phyloP scores from a whole-genome alignment of 2,797 vertebrate genomes.

The Xyrichtys novacula region DNA sequence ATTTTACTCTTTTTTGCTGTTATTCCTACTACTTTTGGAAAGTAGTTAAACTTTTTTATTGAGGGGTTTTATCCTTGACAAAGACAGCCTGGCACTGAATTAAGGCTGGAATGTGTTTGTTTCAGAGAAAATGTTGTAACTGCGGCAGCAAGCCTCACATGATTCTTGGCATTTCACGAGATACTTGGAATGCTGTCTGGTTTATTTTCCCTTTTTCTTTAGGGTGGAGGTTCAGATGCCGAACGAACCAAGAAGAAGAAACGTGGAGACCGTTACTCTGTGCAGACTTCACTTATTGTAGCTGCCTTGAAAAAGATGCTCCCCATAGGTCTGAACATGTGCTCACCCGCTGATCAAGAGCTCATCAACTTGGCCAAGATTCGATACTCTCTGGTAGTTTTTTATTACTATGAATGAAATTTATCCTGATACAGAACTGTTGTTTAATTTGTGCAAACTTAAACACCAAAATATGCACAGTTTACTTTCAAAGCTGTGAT shows the following conservation, averaged over 20 bases:
- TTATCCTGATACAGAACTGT: background rate
- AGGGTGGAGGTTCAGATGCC: slow-evolving; percentile 93
- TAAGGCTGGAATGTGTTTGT: slow-evolving; percentile 30
- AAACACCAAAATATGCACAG: background rate
- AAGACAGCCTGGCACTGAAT: slow-evolving; percentile 44
- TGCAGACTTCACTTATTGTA: slow-evolving; percentile 95
- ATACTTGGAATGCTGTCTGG: slow-evolving; percentile 68
- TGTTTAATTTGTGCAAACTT: background rate
- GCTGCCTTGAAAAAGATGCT: slow-evolving; percentile 98
- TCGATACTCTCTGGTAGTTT: slow-evolving; percentile 92
- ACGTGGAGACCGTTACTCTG: slow-evolving; percentile 93
- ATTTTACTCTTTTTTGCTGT: slow-evolving; percentile 30
- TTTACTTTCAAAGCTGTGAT: slow-evolving; percentile 2
- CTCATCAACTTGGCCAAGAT: slow-evolving; percentile 93
- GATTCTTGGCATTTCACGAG: slow-evolving; percentile 25
- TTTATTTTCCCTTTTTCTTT: slow-evolving; percentile 58
- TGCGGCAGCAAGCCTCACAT: slow-evolving; percentile 4
- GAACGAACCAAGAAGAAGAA: slow-evolving; percentile 95
- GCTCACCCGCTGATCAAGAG: slow-evolving; percentile 95
- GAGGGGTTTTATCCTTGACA: slow-evolving; percentile 21
- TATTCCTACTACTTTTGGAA: slow-evolving; percentile 4
- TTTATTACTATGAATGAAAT: slow-evolving; percentile 28
- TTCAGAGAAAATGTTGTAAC: slow-evolving; percentile 32
- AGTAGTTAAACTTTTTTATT: slow-evolving; percentile 8
- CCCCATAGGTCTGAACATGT: slow-evolving; percentile 98